A percentile compares a stretch with the other conserved stretches of the same genome.
These are phyloP conservation scores for Limnothrissa miodon DNA, from an alignment of 2,113 vertebrate genomes.

Conservation along the genomic window DNA sequence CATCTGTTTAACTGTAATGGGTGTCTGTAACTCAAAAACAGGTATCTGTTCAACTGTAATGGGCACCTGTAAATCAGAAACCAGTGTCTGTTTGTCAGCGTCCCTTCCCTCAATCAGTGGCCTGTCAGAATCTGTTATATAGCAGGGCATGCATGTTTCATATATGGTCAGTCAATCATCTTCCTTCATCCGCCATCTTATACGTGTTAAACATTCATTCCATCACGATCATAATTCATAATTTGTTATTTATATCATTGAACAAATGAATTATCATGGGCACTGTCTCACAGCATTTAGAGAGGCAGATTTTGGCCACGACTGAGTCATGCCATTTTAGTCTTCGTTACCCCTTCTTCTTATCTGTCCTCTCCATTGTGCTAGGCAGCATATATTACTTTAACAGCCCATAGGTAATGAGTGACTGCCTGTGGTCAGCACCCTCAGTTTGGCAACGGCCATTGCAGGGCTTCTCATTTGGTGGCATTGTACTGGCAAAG, in stretches of 20 bases:
- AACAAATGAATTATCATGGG: background rate
- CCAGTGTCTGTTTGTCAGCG: no score
- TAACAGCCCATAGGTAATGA: background rate
- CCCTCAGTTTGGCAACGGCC: background rate
- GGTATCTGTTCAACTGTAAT: no score
- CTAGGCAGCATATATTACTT: background rate
- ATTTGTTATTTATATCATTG: background rate
- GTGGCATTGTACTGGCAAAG: background rate
- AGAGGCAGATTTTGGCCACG: background rate
- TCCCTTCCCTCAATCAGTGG: background rate
- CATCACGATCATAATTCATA: background rate
- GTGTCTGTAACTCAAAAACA: no score
- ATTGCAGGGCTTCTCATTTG: background rate
- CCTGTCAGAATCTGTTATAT: background rate
- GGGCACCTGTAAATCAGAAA: no score
- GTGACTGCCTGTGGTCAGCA: background rate
- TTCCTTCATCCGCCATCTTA: background rate
- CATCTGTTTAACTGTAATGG: no score
- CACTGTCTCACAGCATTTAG: background rate
- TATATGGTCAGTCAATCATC: background rate
- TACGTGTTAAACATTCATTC: background rate
- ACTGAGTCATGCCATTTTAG: background rate
- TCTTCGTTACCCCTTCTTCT: background rate
- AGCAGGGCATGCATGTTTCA: background rate
- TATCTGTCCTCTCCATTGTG: background rate